phyloP scores from a whole-genome alignment of 2,888 invertebrate species.

The Trimorus sp. region DNA sequence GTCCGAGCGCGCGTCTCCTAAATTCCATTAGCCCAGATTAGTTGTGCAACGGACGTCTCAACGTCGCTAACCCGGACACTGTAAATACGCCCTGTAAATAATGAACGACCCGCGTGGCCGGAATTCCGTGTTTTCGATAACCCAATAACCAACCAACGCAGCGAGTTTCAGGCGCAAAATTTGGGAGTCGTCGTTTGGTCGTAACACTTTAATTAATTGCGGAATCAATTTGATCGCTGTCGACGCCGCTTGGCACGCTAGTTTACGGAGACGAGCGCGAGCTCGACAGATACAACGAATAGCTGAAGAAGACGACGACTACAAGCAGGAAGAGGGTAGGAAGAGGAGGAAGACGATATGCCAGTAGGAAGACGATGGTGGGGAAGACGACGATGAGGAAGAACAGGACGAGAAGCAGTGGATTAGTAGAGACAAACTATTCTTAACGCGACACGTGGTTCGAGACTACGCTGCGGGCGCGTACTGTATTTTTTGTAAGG shows the following conservation, averaged over 20 bases:
- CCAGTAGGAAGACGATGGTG: too few relatives aligned
- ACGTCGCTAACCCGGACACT: conserved; percentile 1
- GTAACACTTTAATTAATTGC: conserved; percentile 36
- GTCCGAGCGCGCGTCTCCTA: too few relatives aligned
- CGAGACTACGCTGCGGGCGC: conserved; percentile 73
- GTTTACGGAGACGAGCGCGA: background rate
- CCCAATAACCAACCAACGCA: too few relatives aligned
- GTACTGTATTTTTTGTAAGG: conserved; percentile 81
- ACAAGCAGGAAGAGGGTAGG: too few relatives aligned
- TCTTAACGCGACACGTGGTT: conserved; percentile 63
- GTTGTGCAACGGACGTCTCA: too few relatives aligned
- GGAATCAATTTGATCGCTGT: too few relatives aligned
- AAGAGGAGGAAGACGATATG: too few relatives aligned
- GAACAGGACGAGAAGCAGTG: conserved; percentile 7
- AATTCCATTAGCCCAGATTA: too few relatives aligned
- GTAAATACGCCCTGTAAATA: conserved; percentile 28
- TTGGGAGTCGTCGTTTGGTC: conserved; percentile 38
- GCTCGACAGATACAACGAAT: conserved; percentile 57
- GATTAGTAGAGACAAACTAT: conserved; percentile 35
- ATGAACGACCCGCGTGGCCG: background rate
- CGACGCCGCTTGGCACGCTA: too few relatives aligned
- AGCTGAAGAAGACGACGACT: too few relatives aligned
- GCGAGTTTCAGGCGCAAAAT: conserved; percentile 4
- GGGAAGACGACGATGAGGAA: too few relatives aligned
- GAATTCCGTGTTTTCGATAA: conserved; percentile 10